phyloP scores from a whole-genome alignment of 2,797 vertebrate genomes.

The Peromyscus nudipes region DNA sequence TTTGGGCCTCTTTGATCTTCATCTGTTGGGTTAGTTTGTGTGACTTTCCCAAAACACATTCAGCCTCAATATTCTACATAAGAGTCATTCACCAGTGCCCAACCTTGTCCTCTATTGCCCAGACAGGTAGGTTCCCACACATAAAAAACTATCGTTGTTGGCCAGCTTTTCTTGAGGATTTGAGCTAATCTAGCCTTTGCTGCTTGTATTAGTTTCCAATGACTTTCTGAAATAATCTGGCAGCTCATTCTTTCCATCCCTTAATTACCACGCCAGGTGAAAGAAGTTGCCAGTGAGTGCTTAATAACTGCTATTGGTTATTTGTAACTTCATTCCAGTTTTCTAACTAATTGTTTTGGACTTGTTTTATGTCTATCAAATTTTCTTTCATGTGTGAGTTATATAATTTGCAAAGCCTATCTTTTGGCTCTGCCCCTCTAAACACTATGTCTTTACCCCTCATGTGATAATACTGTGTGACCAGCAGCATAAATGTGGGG shows the following conservation, averaged over 20 bases:
- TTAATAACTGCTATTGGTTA: neutral
- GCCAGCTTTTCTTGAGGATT: neutral
- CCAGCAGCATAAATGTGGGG: neutral
- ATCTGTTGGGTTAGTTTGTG: neutral
- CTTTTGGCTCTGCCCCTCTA: neutral
- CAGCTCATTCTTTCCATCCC: neutral
- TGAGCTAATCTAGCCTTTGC: neutral
- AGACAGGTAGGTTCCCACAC: neutral
- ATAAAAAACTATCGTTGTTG: neutral
- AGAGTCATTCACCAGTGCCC: neutral
- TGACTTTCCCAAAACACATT: neutral
- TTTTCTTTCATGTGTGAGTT: constrained; percentile 28
- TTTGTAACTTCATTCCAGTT: neutral
- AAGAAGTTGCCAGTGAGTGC: neutral
- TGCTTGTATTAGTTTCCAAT: neutral
- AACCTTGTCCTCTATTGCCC: neutral
- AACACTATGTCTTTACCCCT: neutral
- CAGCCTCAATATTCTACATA: neutral
- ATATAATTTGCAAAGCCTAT: neutral
- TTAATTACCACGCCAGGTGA: neutral
- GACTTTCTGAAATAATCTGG: neutral
- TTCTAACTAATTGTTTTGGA: neutral
- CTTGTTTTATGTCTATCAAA: neutral
- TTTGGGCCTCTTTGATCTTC: neutral
- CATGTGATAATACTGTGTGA: neutral